Base-by-base conservation (phyloP, 2,888 invertebrate genomes). In the Xestia sexstrigata region DNA sequence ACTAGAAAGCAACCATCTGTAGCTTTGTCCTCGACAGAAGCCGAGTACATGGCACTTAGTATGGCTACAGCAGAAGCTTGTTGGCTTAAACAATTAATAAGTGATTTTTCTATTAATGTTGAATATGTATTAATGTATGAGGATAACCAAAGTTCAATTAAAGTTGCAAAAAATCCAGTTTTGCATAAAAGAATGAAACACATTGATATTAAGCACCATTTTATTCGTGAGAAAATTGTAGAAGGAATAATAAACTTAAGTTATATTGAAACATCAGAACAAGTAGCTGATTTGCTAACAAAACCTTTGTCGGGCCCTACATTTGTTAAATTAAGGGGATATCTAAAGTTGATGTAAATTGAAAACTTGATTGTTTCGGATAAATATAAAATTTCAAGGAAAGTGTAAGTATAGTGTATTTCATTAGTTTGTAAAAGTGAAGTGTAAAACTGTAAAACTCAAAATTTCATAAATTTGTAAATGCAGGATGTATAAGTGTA, bases 241-340 rank as follows among this genome's bases (percentile, higher is more conserved):
- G 35, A 35, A 35, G 35, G 35, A 4, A 30, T 26, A 60, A 30
- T 60, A 7, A 60, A 26, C 8, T 60, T 60, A 60, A 60, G 17
- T 30, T 60, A 15, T 60, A 60, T 60, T 26, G 17, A 11, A 30
- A 60, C 60, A 30, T 60, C 60, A 60, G 30, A 60, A 60, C 60
- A 60, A 60, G 15, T 60, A 30, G 60, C 60, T 30, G 60, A 60
- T 60, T 30, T 60, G 60, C 60, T 60, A 13, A 60, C 60, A 6
- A 60, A 60, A 60, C 60, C 60, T 60, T 60, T 60, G 60, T 62
- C 62, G 20, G 62, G 62, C 9, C 62, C 62, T 62, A 62, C 62
- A 62, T 62, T 62, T 35, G 20, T 35, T 62, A 62, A 62, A 20
- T 62, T 62, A 62, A 62, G 62, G 62, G 62, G 62, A 35, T 35